A percentile compares a stretch with the other conserved stretches of the same genome.
Evolutionary conservation across 2,113 vertebrate genomes (phyloP).

Genomic region (Megaceryle maxima): DNA sequence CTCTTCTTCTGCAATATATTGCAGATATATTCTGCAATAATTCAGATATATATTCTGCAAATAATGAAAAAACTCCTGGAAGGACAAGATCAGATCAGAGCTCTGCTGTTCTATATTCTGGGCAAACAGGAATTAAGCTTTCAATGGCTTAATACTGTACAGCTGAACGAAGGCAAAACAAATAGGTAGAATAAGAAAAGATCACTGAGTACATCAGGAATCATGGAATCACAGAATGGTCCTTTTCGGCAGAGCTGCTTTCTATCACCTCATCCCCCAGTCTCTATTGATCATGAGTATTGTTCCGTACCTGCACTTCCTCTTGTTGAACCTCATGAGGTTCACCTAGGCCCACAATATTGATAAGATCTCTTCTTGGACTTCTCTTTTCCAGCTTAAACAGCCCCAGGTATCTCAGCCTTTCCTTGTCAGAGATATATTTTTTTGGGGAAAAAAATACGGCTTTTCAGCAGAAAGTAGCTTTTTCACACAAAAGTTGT

Average conservation of each 20-base stretch:
- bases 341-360: no score
- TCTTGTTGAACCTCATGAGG: no score
- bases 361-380: no score
- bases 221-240: not conserved
- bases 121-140: not conserved
- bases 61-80: not conserved
- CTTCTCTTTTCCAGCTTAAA: no score
- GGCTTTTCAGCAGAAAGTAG: not conserved
- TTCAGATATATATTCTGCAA: no score
- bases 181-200: not conserved
- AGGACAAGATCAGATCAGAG: not conserved
- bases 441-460: fast-evolving
- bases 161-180: not conserved
- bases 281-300: no score
- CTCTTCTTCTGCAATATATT: not conserved
- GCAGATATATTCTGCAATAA: no score
- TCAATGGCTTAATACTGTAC: not conserved
- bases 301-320: no score
- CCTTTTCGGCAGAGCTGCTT: no score
- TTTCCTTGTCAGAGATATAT: not conserved
- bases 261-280: no score
- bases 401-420: no score
- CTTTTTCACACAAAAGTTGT: not conserved
- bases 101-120: not conserved
- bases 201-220: not conserved